Base-by-base conservation (phyloP, 1,140 invertebrate species). In the Calosoma granatense region DNA sequence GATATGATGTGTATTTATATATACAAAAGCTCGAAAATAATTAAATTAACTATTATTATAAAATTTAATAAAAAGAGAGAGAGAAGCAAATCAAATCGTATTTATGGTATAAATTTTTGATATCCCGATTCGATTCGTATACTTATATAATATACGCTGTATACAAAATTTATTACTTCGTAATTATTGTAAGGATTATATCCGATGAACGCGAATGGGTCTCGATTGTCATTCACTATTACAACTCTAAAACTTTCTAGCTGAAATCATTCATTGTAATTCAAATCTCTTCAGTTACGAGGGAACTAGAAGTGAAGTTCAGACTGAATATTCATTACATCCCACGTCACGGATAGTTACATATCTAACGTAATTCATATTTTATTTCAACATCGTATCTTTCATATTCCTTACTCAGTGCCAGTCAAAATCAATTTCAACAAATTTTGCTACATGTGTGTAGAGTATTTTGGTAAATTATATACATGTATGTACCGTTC, bases 21-120 rank as follows among this genome's bases (percentile, higher is more conserved):
- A 20, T 9, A 22, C 9, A 22, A 22, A 22, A 11, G 20, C 22
- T 22, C 22, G 22, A 22, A 22, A 53, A 53, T 22, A 53, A 15
- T n/a, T n/a, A n/a, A n/a, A n/a, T n/a, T n/a, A n/a, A n/a, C n/a
- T 1, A 53, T 53, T 53, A 53, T 53, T 9, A 53, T 23, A 53
- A 53, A 15, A 53, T 21, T 21, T 22, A 53, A 22, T 6, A 14
- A 22, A 53, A 51, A 51, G 20, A 51, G 11, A 14, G 20, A 53
- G 20, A 53, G 22, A 53, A 22, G 51, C n/a, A 53, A 53, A 53
- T 22, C 2, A 53, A 22, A 53, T 53, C 20, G 41, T 47, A 47
- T 47, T 47, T 47, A 47, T 47, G 41, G 41, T 47, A 47, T 47
- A 47, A 47, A 47, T 47, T 47, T 47, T 47, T 47, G 41, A 47